These are phyloP conservation scores for Holcopasites calliopsidis DNA, from an alignment of 1,140 invertebrate genomes.

Conservation along the genomic window DNA sequence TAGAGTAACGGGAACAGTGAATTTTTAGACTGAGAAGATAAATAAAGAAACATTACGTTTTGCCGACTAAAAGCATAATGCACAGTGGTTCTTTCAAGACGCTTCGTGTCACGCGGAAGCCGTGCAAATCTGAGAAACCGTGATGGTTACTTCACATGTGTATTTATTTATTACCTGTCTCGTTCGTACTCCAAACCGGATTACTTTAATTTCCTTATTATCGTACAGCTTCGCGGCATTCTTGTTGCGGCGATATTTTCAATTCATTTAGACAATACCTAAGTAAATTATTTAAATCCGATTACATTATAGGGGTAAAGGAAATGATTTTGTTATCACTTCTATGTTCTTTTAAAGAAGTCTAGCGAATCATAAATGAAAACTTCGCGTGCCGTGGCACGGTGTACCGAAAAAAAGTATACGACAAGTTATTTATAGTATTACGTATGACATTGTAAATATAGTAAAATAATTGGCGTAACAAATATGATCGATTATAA, in stretches of 20 bases:
- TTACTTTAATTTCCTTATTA: conserved; percentile 23
- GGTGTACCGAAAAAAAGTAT: conserved; percentile 71
- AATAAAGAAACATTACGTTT: conserved; percentile 3
- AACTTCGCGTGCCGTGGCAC: conserved; percentile 39
- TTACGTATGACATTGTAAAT: conserved; percentile 73
- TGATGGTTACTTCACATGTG: conserved; percentile 22
- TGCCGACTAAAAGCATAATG: neutral
- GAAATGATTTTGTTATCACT: neutral
- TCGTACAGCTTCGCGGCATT: no score
- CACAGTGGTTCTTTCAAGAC: neutral
- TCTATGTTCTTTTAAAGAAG: neutral
- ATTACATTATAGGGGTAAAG: neutral
- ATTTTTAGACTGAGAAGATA: neutral
- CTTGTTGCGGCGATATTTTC: neutral
- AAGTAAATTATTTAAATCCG: neutral
- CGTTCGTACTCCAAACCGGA: conserved; percentile 24
- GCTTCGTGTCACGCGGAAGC: conserved; percentile 14
- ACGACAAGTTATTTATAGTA: conserved; percentile 75
- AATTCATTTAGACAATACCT: neutral
- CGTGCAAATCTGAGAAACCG: conserved; percentile 36
- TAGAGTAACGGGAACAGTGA: neutral
- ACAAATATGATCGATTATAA: conserved; percentile 56
- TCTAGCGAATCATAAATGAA: conserved; percentile 24
- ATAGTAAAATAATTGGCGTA: conserved; percentile 70
- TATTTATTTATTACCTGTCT: conserved; percentile 16